Evolutionary conservation across 1,140 invertebrate species (phyloP).

Genomic region (Hetaerina americana): DNA sequence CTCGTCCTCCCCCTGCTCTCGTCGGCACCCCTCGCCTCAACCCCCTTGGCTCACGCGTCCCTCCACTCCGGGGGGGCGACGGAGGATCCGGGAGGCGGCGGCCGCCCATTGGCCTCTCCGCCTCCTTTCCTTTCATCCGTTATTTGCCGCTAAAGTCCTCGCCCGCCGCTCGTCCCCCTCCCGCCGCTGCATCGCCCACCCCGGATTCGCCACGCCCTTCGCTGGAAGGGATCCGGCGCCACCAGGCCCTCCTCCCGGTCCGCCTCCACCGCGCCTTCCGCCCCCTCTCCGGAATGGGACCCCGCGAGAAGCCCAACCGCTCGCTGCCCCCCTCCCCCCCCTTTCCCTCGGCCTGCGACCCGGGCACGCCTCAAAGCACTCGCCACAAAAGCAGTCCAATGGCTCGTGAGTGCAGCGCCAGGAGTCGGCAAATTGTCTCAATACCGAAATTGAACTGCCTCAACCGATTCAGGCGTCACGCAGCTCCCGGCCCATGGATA

Average conservation of each 20-base stretch:
- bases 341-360: no score
- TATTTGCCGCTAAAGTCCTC: background rate
- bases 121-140: background rate
- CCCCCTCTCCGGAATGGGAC: background rate
- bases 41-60: background rate
- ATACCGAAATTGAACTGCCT: no score
- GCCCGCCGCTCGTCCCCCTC: background rate
- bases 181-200: background rate
- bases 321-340: background rate
- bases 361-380: no score
- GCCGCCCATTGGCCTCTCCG: background rate
- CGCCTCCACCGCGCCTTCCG: background rate
- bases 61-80: background rate
- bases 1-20: background rate
- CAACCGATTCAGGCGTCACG: no score
- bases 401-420: no score
- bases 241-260: background rate
- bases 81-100: background rate
- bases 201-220: no score
- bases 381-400: no score
- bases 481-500: no score
- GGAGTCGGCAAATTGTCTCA: no score
- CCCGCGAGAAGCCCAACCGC: no score
- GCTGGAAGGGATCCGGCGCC: background rate
- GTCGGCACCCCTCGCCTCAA: background rate